Evolutionary conservation across 1,140 invertebrate species (phyloP).

Genomic region (Dufourea novaeangliae): DNA sequence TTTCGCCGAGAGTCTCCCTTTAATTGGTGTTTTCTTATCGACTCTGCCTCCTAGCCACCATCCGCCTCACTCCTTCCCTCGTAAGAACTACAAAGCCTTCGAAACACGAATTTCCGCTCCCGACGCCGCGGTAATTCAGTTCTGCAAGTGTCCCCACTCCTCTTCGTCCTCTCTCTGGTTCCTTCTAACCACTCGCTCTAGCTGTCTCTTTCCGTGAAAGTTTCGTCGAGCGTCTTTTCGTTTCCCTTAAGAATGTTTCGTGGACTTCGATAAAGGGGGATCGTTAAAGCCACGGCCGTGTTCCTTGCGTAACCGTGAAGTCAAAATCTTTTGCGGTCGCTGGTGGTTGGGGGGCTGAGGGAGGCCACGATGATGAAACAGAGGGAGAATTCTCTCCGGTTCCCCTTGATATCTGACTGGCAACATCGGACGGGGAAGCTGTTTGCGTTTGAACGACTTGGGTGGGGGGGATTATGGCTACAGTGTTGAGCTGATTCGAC

Average conservation of each 20-base stretch:
- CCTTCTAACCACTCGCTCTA: too few species aligned
- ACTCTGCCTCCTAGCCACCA: too few species aligned
- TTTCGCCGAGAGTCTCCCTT: slow-evolving; percentile 47
- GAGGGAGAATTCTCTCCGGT: background rate
- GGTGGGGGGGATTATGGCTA: background rate
- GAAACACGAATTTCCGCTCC: slow-evolving; percentile 40
- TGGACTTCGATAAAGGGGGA: slow-evolving; percentile 22
- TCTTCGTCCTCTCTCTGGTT: background rate
- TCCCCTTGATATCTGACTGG: background rate
- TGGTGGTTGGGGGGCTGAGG: background rate
- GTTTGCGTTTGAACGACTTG: slow-evolving; percentile 5
- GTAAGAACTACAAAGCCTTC: slow-evolving; percentile 43
- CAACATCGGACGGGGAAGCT: background rate
- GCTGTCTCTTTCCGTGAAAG: too few species aligned
- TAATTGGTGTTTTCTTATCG: slow-evolving; percentile 57
- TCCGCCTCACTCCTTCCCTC: background rate
- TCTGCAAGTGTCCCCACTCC: too few species aligned
- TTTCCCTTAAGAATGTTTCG: background rate
- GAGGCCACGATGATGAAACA: background rate
- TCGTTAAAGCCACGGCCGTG: background rate
- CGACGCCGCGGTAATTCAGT: slow-evolving; percentile 36
- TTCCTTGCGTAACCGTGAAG: background rate
- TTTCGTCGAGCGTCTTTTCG: slow-evolving; percentile 11
- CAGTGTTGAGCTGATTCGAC: background rate
- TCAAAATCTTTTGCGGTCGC: background rate